These are phyloP conservation scores for Philopedon plagiatum DNA, from an alignment of 2,888 invertebrate species.

Conservation along the genomic window DNA sequence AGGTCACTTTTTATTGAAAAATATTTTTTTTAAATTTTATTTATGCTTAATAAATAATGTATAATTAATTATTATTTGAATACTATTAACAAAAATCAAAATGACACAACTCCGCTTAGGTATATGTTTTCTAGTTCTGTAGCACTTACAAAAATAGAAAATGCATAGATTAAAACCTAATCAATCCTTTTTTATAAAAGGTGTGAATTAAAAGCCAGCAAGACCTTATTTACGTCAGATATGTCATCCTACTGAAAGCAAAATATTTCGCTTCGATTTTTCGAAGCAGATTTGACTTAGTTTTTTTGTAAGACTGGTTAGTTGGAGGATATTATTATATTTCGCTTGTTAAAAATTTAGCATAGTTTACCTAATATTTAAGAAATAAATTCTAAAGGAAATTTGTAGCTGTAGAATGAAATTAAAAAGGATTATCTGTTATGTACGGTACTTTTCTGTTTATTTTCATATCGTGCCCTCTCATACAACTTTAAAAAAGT, in stretches of 20 bases:
- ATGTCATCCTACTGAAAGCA: conserved; percentile 26
- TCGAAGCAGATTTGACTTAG: conserved; percentile 45
- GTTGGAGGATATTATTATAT: conserved; percentile 47
- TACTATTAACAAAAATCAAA: too few species aligned
- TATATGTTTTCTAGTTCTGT: too few species aligned
- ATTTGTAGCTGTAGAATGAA: conserved; percentile 19
- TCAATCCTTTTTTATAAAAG: neutral
- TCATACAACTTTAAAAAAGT: too few species aligned
- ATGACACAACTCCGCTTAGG: too few species aligned
- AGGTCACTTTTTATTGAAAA: too few species aligned
- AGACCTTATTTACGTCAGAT: neutral
- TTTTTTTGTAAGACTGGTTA: conserved; percentile 52
- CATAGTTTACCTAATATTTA: conserved; percentile 26
- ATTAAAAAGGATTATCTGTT: neutral
- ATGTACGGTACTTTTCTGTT: conserved; percentile 12
- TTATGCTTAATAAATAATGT: too few species aligned
- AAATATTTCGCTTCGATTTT: conserved; percentile 40
- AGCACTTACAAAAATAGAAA: too few species aligned
- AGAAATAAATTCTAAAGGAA: conserved; percentile 33
- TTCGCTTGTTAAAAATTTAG: too few species aligned
- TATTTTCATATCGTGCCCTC: too few species aligned
- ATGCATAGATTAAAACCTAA: too few species aligned
- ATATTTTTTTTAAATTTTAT: too few species aligned
- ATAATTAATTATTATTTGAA: too few species aligned
- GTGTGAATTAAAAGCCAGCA: neutral